Conservation (phyloP, 2,888 invertebrate species). For the Archips xylosteana region DNA sequence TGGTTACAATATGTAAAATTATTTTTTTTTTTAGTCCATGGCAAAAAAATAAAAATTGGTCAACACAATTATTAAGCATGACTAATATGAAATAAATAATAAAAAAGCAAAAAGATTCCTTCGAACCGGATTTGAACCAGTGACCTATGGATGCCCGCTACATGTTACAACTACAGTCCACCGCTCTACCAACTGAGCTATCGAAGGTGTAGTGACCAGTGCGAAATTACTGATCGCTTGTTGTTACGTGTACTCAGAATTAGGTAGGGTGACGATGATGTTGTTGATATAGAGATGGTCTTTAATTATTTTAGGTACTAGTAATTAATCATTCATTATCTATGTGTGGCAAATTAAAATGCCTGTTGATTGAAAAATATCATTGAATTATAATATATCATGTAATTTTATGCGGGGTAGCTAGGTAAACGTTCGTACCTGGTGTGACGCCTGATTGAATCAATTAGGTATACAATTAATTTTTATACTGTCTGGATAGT, state of each 20-base stretch:
- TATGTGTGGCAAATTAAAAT: not conserved
- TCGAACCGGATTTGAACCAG: slow-evolving; percentile 88
- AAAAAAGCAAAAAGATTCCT: slow-evolving; percentile 66
- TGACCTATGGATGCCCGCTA: slow-evolving; percentile 84
- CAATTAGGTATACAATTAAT: too few relatives aligned
- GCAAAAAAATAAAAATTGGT: too few relatives aligned
- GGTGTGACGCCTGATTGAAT: not conserved
- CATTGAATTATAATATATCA: too few relatives aligned
- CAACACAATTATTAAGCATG: too few relatives aligned
- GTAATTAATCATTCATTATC: not conserved
- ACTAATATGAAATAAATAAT: not conserved
- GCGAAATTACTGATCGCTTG: slow-evolving; percentile 52
- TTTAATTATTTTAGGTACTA: not conserved
- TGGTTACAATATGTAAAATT: too few relatives aligned
- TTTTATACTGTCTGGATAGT: too few relatives aligned
- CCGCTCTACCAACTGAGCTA: slow-evolving; percentile 53
- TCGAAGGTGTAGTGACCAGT: accelerated
- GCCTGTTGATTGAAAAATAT: not conserved
- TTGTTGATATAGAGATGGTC: slow-evolving; percentile 1
- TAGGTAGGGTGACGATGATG: slow-evolving; percentile 54
- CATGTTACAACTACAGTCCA: slow-evolving; percentile 46
- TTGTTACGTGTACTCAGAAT: not conserved
- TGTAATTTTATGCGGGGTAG: too few relatives aligned
- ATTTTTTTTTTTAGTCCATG: too few relatives aligned
- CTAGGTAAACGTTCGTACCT: too few relatives aligned